Base-by-base conservation (phyloP, 2,797 vertebrate genomes). In the Scomberomorus guttatus region DNA sequence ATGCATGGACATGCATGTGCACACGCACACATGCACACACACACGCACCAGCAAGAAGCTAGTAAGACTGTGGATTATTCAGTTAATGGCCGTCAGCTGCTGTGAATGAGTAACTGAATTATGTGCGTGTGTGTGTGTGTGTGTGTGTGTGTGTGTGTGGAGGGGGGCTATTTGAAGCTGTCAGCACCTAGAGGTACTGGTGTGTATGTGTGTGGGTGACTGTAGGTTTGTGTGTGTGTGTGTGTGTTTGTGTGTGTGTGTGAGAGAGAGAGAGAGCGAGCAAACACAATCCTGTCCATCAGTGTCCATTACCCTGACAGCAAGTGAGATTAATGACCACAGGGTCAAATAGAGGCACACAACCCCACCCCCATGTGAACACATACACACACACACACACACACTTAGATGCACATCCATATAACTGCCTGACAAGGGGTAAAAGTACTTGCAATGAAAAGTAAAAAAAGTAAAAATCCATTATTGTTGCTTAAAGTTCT, bases 271-370 rank as follows among this genome's bases (percentile, higher is more conserved):
- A 72, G 87, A 79, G 83, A 87, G 89, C 56, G 82, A 90, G 89
- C 80, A 92, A 90, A 92, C 87, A 89, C 88, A 87, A 77, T 83
- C 81, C 90, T 92, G 92, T 92, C 93, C 91, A 93, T 94, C 92
- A 94, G 87, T 92, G 90, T 94, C 93, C 89, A 96, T 96, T 95
- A 95, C 72, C 81, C 85, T 94, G 95, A 95, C 95, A 94, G 90
- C 92, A 90, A 94, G 91, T 94, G 93, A 94, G 93, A 94, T 93
- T 95, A 95, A 96, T 95, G 93, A 92, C 92, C 93, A 92, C 88
- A 87, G 92, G 91, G 91, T 94, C 91, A 93, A 79, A 91, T 56
- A 91, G 81, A 91, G 83, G 58, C 84, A 81, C 89, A 87, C 77
- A 84, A 67, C 72, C 82, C 69, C 75, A 8, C 77, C 72, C 72